phyloP scores from a whole-genome alignment of 2,797 vertebrate genomes.

The Parauchenoglanis ngamensis region DNA sequence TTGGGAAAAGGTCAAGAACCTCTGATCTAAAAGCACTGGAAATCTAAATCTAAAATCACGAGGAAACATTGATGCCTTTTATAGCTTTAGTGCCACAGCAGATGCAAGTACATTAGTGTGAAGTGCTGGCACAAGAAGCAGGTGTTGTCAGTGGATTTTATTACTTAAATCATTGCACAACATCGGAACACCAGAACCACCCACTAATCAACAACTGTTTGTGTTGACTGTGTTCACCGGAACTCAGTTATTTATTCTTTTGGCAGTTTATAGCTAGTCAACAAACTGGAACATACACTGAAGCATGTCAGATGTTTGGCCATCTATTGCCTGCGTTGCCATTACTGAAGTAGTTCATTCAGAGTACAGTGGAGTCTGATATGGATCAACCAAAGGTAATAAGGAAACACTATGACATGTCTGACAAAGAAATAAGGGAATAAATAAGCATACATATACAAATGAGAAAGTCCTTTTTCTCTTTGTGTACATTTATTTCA shows the following conservation, averaged over 20 bases:
- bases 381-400: neutral
- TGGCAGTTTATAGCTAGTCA: neutral
- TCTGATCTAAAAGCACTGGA: neutral
- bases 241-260: neutral
- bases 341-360: neutral
- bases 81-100: neutral
- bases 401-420: no score
- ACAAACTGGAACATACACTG: slow-evolving; percentile 1
- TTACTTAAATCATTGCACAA: neutral
- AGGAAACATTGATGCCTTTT: neutral
- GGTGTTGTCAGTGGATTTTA: neutral
- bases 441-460: neutral
- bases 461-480: neutral
- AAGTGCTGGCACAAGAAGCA: neutral
- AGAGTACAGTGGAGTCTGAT: neutral
- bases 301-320: neutral
- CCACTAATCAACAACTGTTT: neutral
- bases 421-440: neutral
- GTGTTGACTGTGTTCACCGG: neutral
- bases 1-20: neutral
- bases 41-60: no score
- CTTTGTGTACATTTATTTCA: neutral
- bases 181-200: neutral
- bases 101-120: neutral
- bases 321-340: neutral